Evolutionary conservation across 2,797 vertebrate species (phyloP).

Genomic region (Spinibarbus caldwelli): DNA sequence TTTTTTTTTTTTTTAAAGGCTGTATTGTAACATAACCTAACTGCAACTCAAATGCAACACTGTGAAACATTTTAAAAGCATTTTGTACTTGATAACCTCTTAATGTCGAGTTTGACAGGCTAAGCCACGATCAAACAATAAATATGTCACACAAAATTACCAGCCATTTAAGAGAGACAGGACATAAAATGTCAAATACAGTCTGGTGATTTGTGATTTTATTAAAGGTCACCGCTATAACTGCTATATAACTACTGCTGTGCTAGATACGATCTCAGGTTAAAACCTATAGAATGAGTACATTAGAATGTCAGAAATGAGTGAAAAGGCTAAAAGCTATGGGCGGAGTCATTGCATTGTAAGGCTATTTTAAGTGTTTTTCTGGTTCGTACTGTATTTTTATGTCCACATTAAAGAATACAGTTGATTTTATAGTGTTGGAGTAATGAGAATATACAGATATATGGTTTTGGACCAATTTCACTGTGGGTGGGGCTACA

Average conservation of each 20-base stretch:
- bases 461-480: background rate
- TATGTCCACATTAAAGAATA: background rate
- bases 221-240: too few relatives aligned
- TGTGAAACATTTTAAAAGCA: background rate
- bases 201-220: too few relatives aligned
- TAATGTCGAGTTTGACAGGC: background rate
- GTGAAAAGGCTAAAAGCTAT: background rate
- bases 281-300: background rate
- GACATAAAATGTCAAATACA: slow-evolving; percentile 25
- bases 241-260: background rate
- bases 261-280: background rate
- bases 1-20: background rate
- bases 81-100: background rate
- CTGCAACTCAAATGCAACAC: background rate
- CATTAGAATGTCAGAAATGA: too few relatives aligned
- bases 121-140: background rate
- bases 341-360: background rate
- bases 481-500: background rate
- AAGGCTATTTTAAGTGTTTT: background rate
- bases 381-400: background rate
- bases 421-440: background rate
- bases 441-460: background rate
- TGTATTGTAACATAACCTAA: background rate
- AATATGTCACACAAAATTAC: background rate
- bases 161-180: background rate